phyloP scores from a whole-genome alignment of 2,888 invertebrate species.

The Nesidiocoris tenuis region DNA sequence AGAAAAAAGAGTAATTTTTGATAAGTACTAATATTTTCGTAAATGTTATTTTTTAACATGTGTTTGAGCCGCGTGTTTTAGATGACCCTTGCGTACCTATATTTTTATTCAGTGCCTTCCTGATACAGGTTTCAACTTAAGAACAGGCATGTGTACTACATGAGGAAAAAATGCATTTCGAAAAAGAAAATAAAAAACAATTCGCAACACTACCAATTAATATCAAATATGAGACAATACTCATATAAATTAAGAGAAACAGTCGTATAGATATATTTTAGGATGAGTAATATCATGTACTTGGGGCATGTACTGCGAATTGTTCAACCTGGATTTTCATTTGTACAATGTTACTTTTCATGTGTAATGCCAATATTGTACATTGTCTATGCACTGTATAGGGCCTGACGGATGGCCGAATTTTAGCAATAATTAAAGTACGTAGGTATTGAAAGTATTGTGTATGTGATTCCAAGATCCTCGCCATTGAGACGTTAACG shows the following conservation, averaged over 20 bases:
- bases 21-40: constrained; percentile 33
- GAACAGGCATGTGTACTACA: background rate
- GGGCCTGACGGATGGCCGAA: background rate
- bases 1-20: constrained; percentile 31
- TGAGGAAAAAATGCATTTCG: background rate
- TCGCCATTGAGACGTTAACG: no score
- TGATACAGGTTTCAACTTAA: background rate
- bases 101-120: background rate
- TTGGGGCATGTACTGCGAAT: no score
- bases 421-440: background rate
- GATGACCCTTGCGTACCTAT: background rate
- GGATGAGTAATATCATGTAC: no score
- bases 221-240: background rate
- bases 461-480: no score
- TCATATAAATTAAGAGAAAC: background rate
- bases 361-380: background rate
- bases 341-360: background rate
- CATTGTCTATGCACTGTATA: background rate
- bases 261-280: background rate
- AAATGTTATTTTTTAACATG: constrained; percentile 33
- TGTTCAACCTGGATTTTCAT: background rate
- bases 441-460: no score
- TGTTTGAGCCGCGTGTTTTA: background rate
- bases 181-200: background rate
- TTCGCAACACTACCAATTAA: background rate